Percentiles rank a stretch among this genome's conserved stretches.
These are phyloP conservation scores for Phyllostomus hastatus DNA, from an alignment of 2,113 vertebrate genomes.

Conservation along the genomic window DNA sequence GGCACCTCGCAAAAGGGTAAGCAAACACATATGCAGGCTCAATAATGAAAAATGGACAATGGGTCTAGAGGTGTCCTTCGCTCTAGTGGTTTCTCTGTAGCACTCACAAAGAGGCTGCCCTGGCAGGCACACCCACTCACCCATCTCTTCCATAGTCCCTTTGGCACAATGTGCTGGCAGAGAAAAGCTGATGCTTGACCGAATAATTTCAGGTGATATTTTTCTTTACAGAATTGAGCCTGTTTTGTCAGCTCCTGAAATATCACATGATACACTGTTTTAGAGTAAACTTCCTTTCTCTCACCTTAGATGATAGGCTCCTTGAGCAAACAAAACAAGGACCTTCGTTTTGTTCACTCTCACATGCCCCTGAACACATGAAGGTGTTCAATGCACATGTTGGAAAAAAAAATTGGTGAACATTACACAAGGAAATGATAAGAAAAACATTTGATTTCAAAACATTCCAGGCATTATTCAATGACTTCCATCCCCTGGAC, in stretches of 20 bases:
- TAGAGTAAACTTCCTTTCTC: background rate
- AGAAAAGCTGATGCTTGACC: background rate
- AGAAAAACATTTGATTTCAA: background rate
- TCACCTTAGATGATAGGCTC: background rate
- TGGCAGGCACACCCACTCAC: background rate
- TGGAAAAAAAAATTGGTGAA: background rate
- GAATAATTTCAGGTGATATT: background rate
- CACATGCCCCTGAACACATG: background rate
- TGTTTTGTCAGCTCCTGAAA: slow-evolving; percentile 2
- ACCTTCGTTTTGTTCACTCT: background rate
- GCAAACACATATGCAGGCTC: background rate
- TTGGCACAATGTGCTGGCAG: background rate
- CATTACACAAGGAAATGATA: background rate
- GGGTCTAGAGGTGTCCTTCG: background rate
- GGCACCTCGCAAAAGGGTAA: background rate
- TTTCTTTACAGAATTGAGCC: background rate
- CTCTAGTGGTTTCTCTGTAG: background rate
- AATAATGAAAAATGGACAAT: background rate
- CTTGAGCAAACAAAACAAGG: background rate
- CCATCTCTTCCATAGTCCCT: background rate
- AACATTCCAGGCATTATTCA: background rate
- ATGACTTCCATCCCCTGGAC: background rate
- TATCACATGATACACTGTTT: background rate
- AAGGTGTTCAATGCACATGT: background rate
- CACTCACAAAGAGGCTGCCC: background rate